phyloP scores from a whole-genome alignment of 1,140 invertebrate genomes.

The Theocolax elegans region DNA sequence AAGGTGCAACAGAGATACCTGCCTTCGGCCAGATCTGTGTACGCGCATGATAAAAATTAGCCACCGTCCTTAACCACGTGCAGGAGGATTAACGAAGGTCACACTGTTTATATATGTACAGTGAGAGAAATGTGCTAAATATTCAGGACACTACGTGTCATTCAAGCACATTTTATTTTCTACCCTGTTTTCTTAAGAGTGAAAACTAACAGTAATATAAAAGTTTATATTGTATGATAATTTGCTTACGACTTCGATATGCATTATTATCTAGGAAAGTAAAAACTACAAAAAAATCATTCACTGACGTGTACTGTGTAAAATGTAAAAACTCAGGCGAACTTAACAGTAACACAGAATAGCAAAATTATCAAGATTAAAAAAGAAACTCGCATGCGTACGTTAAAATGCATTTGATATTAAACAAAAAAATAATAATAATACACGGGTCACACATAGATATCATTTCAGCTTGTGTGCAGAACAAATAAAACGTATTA shows the following conservation, averaged over 20 bases:
- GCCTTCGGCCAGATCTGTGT: slow-evolving; percentile 72
- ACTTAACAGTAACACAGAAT: slow-evolving; percentile 32
- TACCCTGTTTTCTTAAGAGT: not conserved
- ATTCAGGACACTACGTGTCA: not conserved
- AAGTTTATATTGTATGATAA: no score
- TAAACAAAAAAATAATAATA: no score
- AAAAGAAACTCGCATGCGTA: slow-evolving; percentile 31
- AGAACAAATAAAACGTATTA: slow-evolving; percentile 29
- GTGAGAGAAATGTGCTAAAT: slow-evolving; percentile 8
- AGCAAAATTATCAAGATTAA: slow-evolving; percentile 29
- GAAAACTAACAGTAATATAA: no score
- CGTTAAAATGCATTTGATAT: slow-evolving; percentile 22
- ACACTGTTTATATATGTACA: slow-evolving; percentile 24
- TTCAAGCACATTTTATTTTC: slow-evolving; percentile 12
- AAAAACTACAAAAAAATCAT: not conserved
- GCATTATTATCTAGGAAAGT: no score
- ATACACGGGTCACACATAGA: not conserved
- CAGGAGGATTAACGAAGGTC: slow-evolving; percentile 34
- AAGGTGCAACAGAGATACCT: slow-evolving; percentile 66
- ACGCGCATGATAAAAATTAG: slow-evolving; percentile 49
- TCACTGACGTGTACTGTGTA: slow-evolving; percentile 12
- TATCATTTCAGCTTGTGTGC: slow-evolving; percentile 17
- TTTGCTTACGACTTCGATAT: no score
- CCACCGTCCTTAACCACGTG: slow-evolving; percentile 48
- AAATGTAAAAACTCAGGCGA: slow-evolving; percentile 21